Conservation (phyloP, 2,888 invertebrate genomes). For the Ichneumon xanthorius region DNA sequence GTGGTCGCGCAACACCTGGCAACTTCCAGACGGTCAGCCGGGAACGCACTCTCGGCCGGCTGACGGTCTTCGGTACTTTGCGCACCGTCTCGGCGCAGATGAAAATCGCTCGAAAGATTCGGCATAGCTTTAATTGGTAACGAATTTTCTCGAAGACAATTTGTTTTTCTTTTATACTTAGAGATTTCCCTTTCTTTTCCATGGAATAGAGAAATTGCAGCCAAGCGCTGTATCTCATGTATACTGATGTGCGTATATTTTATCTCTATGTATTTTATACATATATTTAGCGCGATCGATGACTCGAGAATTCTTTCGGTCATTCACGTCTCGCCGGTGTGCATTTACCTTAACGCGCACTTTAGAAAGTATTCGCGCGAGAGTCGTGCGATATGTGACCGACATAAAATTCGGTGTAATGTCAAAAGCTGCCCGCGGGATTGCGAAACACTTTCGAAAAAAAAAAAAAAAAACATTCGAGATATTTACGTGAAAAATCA, state of each 20-base stretch:
- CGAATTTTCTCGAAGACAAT: neutral
- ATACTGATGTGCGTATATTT: neutral
- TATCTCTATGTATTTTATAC: too few relatives aligned
- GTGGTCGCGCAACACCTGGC: constrained; percentile 35
- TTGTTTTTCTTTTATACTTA: neutral
- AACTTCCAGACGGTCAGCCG: constrained; percentile 40
- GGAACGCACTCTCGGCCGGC: constrained; percentile 25
- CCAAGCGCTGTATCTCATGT: neutral
- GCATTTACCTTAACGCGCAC: constrained; percentile 76
- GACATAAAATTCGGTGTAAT: constrained; percentile 52
- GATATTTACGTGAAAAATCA: neutral
- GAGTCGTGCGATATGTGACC: constrained; percentile 63
- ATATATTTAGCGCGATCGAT: neutral
- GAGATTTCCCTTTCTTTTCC: constrained; percentile 5
- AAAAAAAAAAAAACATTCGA: neutral
- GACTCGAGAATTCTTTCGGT: constrained; percentile 56
- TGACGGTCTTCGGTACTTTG: constrained; percentile 23
- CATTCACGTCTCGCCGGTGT: constrained; percentile 67
- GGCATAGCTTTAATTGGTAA: neutral
- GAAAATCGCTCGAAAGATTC: neutral
- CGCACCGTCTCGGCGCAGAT: neutral
- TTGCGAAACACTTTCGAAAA: neutral
- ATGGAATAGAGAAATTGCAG: neutral
- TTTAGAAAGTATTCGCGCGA: constrained; percentile 80
- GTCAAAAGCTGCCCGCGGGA: neutral